A percentile compares a stretch with the other conserved stretches of the same genome.
Conservation (phyloP, 2,113 vertebrate genomes). For the Poecile atricapillus region DNA sequence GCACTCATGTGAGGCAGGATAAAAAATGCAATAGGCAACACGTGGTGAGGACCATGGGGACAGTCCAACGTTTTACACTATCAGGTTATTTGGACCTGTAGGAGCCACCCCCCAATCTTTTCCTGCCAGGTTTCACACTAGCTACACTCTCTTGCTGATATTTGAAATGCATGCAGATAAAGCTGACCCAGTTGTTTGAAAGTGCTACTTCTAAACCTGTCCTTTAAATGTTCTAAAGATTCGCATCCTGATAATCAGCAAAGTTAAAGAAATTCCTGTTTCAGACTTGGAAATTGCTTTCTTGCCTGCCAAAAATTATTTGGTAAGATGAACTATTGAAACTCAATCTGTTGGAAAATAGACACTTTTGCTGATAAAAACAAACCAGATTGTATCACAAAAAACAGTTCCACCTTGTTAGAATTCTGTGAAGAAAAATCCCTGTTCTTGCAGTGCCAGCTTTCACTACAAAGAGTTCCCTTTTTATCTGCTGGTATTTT, state of each 20-base stretch:
- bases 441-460: background rate
- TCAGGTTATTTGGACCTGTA: background rate
- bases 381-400: background rate
- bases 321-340: background rate
- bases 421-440: background rate
- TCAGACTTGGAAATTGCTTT: conserved; percentile 1
- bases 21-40: background rate
- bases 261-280: background rate
- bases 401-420: background rate
- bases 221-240: background rate
- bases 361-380: background rate
- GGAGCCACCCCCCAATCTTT: background rate
- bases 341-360: background rate
- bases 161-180: background rate
- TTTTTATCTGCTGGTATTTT: background rate
- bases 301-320: background rate
- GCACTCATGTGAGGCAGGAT: background rate
- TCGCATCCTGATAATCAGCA: background rate
- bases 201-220: background rate
- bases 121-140: background rate
- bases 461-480: background rate
- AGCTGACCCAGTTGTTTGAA: background rate
- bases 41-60: background rate
- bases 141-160: background rate
- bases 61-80: background rate